Evolutionary conservation across 2,113 vertebrate species (phyloP).

Genomic region (Tachuris rubrigastra): DNA sequence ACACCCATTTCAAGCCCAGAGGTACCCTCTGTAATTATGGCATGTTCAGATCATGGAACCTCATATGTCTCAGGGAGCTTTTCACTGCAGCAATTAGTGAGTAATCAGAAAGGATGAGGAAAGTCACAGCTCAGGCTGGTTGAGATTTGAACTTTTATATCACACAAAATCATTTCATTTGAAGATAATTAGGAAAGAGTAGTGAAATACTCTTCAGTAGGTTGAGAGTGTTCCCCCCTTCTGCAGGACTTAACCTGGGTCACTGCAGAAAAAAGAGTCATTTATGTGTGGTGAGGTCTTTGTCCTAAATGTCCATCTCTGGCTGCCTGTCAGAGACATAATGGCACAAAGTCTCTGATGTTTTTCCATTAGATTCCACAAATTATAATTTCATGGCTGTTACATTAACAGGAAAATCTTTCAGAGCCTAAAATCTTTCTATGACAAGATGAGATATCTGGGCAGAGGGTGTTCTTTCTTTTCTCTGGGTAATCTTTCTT

Average conservation of each 20-base stretch:
- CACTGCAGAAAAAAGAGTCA: neutral
- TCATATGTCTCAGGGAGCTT: neutral
- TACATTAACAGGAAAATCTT: neutral
- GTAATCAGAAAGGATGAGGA: neutral
- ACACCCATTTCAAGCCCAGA: neutral
- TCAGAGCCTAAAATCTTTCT: neutral
- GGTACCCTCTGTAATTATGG: neutral
- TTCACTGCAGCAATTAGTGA: neutral
- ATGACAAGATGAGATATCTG: neutral
- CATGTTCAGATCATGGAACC: neutral
- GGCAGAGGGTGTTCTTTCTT: neutral
- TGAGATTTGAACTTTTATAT: neutral
- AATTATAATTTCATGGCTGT: neutral
- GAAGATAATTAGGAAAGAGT: neutral
- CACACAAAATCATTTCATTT: neutral
- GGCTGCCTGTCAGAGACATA: neutral
- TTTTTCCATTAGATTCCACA: neutral
- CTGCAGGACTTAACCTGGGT: neutral
- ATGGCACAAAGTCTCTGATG: accelerated
- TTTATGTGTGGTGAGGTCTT: accelerated
- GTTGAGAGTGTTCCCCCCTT: neutral
- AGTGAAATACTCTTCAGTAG: neutral
- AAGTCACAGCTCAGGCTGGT: neutral
- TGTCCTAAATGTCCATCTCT: too few relatives aligned
- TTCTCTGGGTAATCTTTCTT: neutral